Conservation (phyloP, 1,140 invertebrate species). For the Cotesia chilonis region DNA sequence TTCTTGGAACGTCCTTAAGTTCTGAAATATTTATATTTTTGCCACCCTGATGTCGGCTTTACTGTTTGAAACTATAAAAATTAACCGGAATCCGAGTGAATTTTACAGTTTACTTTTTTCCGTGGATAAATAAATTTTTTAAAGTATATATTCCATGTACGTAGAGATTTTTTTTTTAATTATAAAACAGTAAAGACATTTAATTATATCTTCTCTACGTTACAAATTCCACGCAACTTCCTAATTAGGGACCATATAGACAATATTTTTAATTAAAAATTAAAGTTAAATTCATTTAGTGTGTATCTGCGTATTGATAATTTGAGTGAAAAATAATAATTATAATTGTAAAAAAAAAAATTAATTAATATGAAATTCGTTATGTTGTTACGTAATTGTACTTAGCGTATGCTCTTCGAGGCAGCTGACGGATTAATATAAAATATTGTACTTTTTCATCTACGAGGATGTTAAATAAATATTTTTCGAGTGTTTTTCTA, state of each 20-base stretch:
- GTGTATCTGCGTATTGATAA: neutral
- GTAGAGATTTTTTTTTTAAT: constrained; percentile 1
- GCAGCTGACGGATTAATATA: neutral
- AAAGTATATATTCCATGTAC: neutral
- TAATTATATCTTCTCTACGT: constrained; percentile 1
- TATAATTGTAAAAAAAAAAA: too few relatives aligned
- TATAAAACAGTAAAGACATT: neutral
- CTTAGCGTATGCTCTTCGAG: neutral
- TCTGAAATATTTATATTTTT: too few relatives aligned
- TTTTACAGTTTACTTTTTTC: too few relatives aligned
- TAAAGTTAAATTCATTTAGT: neutral
- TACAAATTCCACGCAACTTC: constrained; percentile 10
- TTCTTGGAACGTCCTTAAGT: too few relatives aligned
- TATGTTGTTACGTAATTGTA: too few relatives aligned
- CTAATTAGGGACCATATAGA: constrained; percentile 5
- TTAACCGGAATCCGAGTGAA: too few relatives aligned
- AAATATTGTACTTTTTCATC: neutral
- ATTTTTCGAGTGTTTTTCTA: neutral
- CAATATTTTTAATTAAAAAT: neutral
- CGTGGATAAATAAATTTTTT: too few relatives aligned
- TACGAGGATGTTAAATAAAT: neutral
- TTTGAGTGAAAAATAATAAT: too few relatives aligned
- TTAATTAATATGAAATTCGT: too few relatives aligned
- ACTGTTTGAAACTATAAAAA: too few relatives aligned
- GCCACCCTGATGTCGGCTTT: too few relatives aligned